These are phyloP conservation scores for Schizopygopsis pylzovi DNA, from an alignment of 2,797 vertebrate species.

Conservation along the genomic window DNA sequence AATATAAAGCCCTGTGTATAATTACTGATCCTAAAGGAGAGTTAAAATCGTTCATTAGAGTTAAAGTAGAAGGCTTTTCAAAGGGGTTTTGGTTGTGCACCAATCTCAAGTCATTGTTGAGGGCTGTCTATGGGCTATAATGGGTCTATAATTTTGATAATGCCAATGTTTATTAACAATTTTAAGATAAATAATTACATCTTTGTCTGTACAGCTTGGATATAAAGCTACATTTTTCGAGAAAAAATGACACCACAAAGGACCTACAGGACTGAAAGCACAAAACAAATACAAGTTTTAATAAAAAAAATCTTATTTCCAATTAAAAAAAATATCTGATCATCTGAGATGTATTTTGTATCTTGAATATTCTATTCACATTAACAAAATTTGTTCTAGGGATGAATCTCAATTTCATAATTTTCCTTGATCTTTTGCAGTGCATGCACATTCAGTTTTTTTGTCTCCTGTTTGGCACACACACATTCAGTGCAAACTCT, in stretches of 20 bases:
- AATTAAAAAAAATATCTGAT: no score
- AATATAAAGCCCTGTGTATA: neutral
- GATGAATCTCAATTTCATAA: neutral
- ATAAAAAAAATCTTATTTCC: neutral
- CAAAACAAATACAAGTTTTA: neutral
- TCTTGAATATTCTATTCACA: neutral
- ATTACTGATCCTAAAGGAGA: neutral
- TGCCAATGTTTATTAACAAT: neutral
- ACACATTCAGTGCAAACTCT: constrained; percentile 34
- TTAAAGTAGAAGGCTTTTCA: neutral
- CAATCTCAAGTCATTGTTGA: neutral
- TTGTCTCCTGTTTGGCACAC: constrained; percentile 60
- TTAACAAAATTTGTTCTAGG: no score
- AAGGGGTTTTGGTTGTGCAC: neutral
- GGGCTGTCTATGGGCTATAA: neutral
- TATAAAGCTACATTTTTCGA: neutral
- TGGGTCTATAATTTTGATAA: neutral
- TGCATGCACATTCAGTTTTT: constrained; percentile 7
- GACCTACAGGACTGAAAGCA: neutral
- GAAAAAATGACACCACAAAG: neutral
- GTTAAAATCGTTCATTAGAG: neutral
- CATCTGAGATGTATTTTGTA: neutral
- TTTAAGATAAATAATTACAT: neutral
- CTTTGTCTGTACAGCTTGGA: neutral
- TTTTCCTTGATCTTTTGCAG: neutral